Evolutionary conservation across 2,888 invertebrate species (phyloP), one percentile per base, ranked within the genome.

Genomic region (Mimumesa dahlbomi): DNA sequence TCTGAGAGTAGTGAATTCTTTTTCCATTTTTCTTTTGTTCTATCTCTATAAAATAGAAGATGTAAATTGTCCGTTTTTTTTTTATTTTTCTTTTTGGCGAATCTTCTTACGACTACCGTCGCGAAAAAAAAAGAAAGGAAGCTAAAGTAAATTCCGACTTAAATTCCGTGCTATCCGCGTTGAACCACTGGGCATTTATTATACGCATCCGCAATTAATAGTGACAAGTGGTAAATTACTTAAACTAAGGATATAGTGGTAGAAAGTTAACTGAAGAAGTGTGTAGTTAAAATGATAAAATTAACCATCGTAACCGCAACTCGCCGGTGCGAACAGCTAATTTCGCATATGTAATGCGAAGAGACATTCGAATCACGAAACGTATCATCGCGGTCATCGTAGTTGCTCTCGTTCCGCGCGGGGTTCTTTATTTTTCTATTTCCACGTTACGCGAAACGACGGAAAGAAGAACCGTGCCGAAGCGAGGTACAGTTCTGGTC

Each of bases 121-220:
- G 25, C n/a, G 42, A 19, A 18, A 11, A 42, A 18, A 3, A 18
- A 4, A 3, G 43, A 45, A 40, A 42, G 45, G 42, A 34, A 46
- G 40, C 40, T 36, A 48, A 40, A 42, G n/a, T 11, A 3, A 3
- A 16, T 42, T 19, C 5, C 5, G 19, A 16, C 4, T 42, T n/a
- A n/a, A 16, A 25, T 25, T 19, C n/a, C 40, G 40, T 16, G 9
- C 14, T 13, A 34, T n/a, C 72, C 40, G 45, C 63, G 58, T 62
- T 50, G 50, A 63, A 81, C 73, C 68, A 74, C 70, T 79, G 82
- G 82, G 79, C 82, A 81, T 81, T 82, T 77, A 70, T 82, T 70
- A 77, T 66, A 72, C 66, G 74, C 74, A 73, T 67, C 63, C 65
- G 74, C 79, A 65, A 64, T 73, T 71, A 65, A 67, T 59, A 68